Base-by-base conservation (phyloP, 2,113 vertebrate genomes). In the Nesoenas mayeri region DNA sequence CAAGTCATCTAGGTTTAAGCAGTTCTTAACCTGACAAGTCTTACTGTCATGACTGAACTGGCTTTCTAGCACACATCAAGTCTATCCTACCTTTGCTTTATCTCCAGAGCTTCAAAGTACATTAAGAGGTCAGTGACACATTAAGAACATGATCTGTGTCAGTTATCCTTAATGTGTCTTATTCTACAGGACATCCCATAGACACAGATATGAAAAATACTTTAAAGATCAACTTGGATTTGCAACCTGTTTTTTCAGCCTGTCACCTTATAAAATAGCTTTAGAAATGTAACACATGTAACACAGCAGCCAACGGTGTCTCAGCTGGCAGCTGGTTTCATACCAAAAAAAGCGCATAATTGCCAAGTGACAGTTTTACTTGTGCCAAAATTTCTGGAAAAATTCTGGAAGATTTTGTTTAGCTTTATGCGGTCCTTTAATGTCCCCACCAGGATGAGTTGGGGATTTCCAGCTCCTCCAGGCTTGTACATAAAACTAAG, bases 391-490 rank as follows among this genome's bases (percentile, higher is more conserved):
- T 69, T 74, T 80, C 48, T 1, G 15, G 29, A 26, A 36, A 91
- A 88, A 88, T 91, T 93, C 88, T 86, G 72, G 78, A 85, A 85
- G 31, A n/a, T 48, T 92, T 54, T 71, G 9, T 86, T 40, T 77
- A 64, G 44, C 61, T 92, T 72, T 77, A 50, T 57, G 44, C 20
- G 71, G 40, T 53, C 32, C 65, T 86, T 79, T 64, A 81, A 92
- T 85, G 73, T 84, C 81, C 85, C 82, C 75, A 83, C 4, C 51
- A 77, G 89, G 42, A 89, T 61, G 83, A 87, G 31, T 0, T 67
- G 42, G 77, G 65, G 56, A 79, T 91, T 96, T 95, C 85, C 78
- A 94, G 34, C 47, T 70, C 62, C 66, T 95, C 60, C 58, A 67
- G 75, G 26, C 48, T 90, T 83, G 20, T 61, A 86, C 24, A 53